Base-by-base conservation (phyloP, 2,888 invertebrate genomes). In the Neria commutata region DNA sequence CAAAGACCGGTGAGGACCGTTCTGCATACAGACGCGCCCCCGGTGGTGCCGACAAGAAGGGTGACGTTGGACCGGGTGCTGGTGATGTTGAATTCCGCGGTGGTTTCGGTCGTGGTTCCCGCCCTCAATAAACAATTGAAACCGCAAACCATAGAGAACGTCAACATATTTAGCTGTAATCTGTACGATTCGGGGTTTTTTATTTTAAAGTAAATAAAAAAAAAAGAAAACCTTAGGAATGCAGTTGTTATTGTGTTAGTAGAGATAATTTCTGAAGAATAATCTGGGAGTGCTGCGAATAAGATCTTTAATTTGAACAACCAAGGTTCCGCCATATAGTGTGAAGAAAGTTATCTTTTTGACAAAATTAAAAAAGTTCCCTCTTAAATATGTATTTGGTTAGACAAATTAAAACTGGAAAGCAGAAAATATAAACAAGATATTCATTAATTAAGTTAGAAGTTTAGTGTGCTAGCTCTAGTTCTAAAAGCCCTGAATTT, bases 41-140 rank as follows among this genome's bases (percentile, higher is more conserved):
- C 16, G 90, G 91, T 16, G 86, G 87, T 49, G 84, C 88, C 60
- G 98, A 98, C 82, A 98, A 98, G 84, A 95, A 95, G 83, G 92
- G 93, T 64, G 98, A 98, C 83, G 98, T 95, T 74, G 98, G 98
- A 67, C 93, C 96, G 75, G 98, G 98, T 67, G 90, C 93, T 60
- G 92, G 90, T 67, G 91, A 91, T 83, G 88, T 98, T 77, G 95
- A 97, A 88, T 97, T 96, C 84, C 89, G 90, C 85, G 91, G 91
- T 78, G 91, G 92, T 73, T 91, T 88, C 72, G 91, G 91, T 75
- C 86, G 91, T 81, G 91, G 91, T 71, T 86, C 88, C 61, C 82
- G 84, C 67, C 83, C 82, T 29, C 77, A 78, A 70, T 78, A 76
- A 67, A 56, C 55, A 63, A n/a, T n/a, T n/a, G n/a, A n/a, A n/a